Conservation (phyloP, 1,140 invertebrate species). For the Drosophila nannoptera region DNA sequence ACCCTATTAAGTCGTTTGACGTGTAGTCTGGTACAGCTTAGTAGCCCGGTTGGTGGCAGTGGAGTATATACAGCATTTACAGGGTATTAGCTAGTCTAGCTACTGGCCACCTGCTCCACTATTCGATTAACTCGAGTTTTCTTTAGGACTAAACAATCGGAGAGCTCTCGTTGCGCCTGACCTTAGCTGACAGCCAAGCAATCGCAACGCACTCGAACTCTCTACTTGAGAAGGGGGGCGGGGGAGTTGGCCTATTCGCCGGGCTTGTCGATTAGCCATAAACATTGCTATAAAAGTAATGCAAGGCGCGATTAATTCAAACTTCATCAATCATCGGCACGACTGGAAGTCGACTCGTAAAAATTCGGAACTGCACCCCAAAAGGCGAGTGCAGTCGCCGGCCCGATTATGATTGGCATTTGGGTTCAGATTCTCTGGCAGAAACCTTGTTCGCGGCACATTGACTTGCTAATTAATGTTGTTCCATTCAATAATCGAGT, state of each 20-base stretch:
- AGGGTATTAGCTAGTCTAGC: neutral
- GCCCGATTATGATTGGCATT: constrained; percentile 12
- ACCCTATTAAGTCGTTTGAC: neutral
- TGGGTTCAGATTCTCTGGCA: constrained; percentile 26
- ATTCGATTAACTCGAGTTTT: constrained; percentile 20
- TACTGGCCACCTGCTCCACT: neutral
- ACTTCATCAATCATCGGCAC: constrained; percentile 58
- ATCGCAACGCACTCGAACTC: constrained; percentile 24
- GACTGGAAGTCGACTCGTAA: constrained; percentile 12
- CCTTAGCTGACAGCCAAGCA: constrained; percentile 27
- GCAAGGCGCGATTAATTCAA: constrained; percentile 52
- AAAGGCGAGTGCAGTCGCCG: constrained; percentile 22
- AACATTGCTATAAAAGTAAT: constrained; percentile 33
- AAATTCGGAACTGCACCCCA: constrained; percentile 52
- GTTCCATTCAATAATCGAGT: constrained; percentile 49
- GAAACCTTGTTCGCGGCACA: constrained; percentile 57
- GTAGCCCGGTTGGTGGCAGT: no score
- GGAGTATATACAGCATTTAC: neutral
- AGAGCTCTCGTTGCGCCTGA: constrained; percentile 15
- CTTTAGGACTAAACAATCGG: constrained; percentile 11
- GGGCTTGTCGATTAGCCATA: constrained; percentile 40
- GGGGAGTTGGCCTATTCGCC: neutral
- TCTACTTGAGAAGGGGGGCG: constrained; percentile 3
- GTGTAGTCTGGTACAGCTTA: no score
- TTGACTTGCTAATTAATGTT: constrained; percentile 73